phyloP scores from a whole-genome alignment of 53 echinoderm and acorn worm species.

The Echinarachnius parma region DNA sequence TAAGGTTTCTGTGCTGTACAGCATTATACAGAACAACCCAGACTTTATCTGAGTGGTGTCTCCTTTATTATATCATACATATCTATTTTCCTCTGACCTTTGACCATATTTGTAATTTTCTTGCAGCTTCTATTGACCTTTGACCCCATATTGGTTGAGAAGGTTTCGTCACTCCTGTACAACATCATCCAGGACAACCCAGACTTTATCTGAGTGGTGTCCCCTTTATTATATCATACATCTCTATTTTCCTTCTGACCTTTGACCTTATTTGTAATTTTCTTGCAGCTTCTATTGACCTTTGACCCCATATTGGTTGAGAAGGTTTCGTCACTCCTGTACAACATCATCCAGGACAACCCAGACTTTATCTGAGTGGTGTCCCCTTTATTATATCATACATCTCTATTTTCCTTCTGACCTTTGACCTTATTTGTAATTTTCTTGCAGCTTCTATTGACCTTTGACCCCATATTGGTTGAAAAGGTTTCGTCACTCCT shows the following conservation, averaged over 20 bases:
- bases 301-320: conserved; percentile 99
- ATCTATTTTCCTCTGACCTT: no score
- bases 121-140: conserved; percentile 92
- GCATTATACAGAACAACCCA: conserved; percentile 83
- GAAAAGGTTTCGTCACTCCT: conserved; percentile 93
- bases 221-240: conserved; percentile 99
- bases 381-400: conserved; percentile 99
- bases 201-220: conserved; percentile 85
- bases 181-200: conserved; percentile 89
- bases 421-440: not conserved
- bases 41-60: conserved; percentile 86
- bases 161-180: conserved; percentile 78
- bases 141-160: conserved; percentile 99
- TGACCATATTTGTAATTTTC: not conserved
- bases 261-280: not conserved
- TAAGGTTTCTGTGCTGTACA: conserved; percentile 84
- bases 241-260: no score
- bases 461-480: conserved; percentile 99
- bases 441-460: conserved; percentile 80
- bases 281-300: conserved; percentile 82
- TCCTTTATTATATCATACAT: conserved; percentile 99
- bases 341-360: conserved; percentile 80
- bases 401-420: not conserved
- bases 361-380: conserved; percentile 88
- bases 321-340: conserved; percentile 86